Evolutionary conservation across 35 echinoderm and acorn worm genomes (phyloP).

Genomic region (Apostichopus parvimensis): DNA sequence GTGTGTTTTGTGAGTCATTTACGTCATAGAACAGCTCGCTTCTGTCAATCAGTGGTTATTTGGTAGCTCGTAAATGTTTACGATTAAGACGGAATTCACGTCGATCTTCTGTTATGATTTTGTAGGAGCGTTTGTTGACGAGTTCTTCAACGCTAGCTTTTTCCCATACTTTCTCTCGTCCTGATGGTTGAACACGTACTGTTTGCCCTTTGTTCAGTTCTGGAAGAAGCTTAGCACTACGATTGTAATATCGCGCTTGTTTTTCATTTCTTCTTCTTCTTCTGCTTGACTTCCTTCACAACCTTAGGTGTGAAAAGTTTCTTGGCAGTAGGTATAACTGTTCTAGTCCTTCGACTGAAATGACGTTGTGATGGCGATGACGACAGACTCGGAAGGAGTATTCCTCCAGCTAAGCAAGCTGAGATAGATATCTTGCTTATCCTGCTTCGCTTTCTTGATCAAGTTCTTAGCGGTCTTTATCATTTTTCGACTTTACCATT

Average conservation of each 20-base stretch:
- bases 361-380: background rate
- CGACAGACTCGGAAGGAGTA: constrained; percentile 39
- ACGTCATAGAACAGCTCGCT: too few species aligned
- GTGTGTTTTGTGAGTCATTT: too few species aligned
- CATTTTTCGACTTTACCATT: constrained; percentile 73
- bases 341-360: background rate
- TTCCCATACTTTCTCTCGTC: background rate
- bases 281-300: background rate
- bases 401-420: constrained; percentile 72
- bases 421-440: constrained; percentile 50
- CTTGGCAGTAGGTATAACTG: background rate
- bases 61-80: background rate
- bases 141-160: background rate
- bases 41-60: too few species aligned
- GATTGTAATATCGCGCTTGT: constrained; percentile 1
- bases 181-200: background rate
- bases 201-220: background rate
- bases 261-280: background rate
- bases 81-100: background rate
- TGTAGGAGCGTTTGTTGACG: background rate
- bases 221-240: background rate
- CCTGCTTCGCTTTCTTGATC: constrained; percentile 43
- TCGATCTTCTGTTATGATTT: background rate
- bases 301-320: background rate
- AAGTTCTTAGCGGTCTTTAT: constrained; percentile 60